phyloP scores from a whole-genome alignment of 2,797 vertebrate species.

The Fringilla coelebs region DNA sequence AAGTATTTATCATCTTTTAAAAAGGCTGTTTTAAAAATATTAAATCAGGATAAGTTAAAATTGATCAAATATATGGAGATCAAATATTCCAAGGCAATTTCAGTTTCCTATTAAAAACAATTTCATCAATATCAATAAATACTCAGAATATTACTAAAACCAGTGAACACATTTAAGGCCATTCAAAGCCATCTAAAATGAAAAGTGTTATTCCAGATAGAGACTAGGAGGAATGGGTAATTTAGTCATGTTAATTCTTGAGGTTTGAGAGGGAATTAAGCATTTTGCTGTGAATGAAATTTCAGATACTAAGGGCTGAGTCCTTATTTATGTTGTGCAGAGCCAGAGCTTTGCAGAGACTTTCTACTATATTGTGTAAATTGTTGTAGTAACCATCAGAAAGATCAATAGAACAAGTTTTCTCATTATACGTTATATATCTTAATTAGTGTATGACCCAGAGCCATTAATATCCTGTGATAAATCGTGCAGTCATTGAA shows the following conservation, averaged over 20 bases:
- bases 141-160: neutral
- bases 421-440: neutral
- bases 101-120: neutral
- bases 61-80: neutral
- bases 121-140: neutral
- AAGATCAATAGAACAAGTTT: neutral
- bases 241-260: neutral
- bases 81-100: neutral
- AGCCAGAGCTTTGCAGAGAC: neutral
- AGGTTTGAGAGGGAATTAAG: neutral
- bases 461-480: neutral
- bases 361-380: neutral
- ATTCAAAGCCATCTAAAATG: neutral
- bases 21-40: neutral
- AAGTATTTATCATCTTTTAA: neutral
- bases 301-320: neutral
- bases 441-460: neutral
- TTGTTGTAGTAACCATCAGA: neutral
- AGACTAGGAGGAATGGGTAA: neutral
- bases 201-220: neutral
- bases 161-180: neutral
- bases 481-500: neutral
- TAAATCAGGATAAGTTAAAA: neutral
- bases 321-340: neutral
- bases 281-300: neutral